Evolutionary conservation across 2,797 vertebrate species (phyloP), one percentile per base, ranked within the genome.

Genomic region (Stomatorhinus walkeri): DNA sequence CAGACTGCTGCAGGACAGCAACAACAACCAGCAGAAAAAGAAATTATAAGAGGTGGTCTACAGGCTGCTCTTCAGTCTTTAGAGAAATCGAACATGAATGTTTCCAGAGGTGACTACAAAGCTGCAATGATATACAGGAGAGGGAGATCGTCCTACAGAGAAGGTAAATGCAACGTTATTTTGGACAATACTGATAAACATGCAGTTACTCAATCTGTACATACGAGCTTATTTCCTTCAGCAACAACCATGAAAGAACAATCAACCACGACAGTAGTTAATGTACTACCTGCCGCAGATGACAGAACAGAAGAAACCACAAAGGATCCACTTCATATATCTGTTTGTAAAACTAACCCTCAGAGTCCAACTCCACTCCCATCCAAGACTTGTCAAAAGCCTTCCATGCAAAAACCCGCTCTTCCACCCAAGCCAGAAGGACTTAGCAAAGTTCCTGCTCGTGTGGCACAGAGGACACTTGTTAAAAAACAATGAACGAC

Each of bases 121-220:
- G 95, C 96, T 8, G 96, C 97, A 91, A 96, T 98, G 96, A 96
- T 97, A 94, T 97, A 97, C 95, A 97, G 94, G 90, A 97, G 97
- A 92, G 96, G 95, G 95, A 94, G 95, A 88, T 96, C 93, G 90
- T 91, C 94, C 92, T 94, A 95, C 95, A 93, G 95, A 94, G 92
- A 91, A 87, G 94, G 94, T 94, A 96, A 94, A 96, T 96, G 94
- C 92, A 93, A 93, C 91, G 92, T 91, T 64, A 93, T 94, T 89
- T 56, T 91, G 91, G 91, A 93, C 93, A 92, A 92, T 93, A 0
- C 94, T 95, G 95, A 94, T 94, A 94, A 95, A 92, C 94, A 96
- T 92, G 92, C 95, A 96, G 94, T 94, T 95, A 91, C 95, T 91
- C 93, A 95, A 92, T 90, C 94, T 92, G 40, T 94, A 89, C 90